Evolutionary conservation across 2,797 vertebrate genomes (phyloP).

Genomic region (Tragelaphus eurycerus): DNA sequence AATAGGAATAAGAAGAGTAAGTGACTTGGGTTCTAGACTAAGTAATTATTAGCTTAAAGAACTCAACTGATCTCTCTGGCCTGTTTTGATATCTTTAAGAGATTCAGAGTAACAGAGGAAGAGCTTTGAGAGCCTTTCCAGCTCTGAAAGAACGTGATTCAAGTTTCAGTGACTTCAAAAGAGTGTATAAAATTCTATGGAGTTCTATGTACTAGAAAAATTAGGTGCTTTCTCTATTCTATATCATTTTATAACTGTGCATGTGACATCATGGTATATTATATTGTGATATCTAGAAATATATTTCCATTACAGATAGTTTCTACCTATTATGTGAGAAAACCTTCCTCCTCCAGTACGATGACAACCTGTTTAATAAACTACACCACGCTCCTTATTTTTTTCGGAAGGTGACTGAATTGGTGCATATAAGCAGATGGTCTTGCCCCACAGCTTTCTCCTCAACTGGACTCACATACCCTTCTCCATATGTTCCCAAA

Average conservation of each 20-base stretch:
- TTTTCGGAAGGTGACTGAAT: slow-evolving; percentile 52
- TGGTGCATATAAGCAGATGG: slow-evolving; percentile 54
- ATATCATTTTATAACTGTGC: neutral
- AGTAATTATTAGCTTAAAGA: neutral
- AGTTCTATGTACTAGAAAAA: neutral
- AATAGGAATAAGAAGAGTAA: neutral
- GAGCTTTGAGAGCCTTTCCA: neutral
- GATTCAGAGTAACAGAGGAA: neutral
- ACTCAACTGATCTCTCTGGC: neutral
- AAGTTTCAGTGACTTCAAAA: neutral
- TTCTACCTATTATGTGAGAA: neutral
- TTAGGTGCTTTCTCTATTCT: neutral
- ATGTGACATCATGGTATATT: neutral
- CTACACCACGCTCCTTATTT: neutral
- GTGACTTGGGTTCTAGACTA: neutral
- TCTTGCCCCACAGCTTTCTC: slow-evolving; percentile 65
- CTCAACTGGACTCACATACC: slow-evolving; percentile 51
- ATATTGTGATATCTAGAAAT: neutral
- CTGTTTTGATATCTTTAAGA: neutral
- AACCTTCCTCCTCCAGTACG: neutral
- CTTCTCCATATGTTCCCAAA: slow-evolving; percentile 67
- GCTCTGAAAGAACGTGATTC: neutral
- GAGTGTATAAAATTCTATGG: neutral
- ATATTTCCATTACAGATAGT: neutral
- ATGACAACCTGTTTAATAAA: slow-evolving; percentile 19